Base-by-base conservation (phyloP, 2,113 vertebrate genomes). In the Numenius arquata region DNA sequence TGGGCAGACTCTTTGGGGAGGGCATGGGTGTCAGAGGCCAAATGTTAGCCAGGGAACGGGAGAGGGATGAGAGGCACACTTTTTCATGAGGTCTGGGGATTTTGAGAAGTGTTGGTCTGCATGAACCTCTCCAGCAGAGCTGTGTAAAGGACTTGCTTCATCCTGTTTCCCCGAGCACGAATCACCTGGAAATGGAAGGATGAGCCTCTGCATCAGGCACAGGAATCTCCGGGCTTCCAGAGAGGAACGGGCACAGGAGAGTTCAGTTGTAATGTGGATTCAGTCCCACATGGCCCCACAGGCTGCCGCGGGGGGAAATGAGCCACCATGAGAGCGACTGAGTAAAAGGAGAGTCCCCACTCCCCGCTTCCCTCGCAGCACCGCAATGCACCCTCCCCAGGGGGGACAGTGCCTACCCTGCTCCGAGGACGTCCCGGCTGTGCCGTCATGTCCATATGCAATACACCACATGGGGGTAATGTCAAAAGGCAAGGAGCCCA, bases 241-340 rank as follows among this genome's bases (percentile, higher is more conserved):
- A 36, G 55, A 76, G 26, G 40, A 79, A 36, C 9, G 15, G 50
- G 30, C 53, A 29, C n/a, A 2, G 1, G 11, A 41, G 14, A 72
- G 30, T 38, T 88, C 59, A 56, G 36, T 36, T 27, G 50, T 9
- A 43, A 20, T 0, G 7, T 16, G 59, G 40, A 8, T 36, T 77
- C 65, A 21, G 3, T 1, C 2, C 15, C 58, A 11, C 3, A 1
- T 2, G 1, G 41, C 19, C 34, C 81, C 29, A 20, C 2, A 0
- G 21, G 36, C 15, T 63, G 71, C 52, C 36, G 71, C 47, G 40
- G 53, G 38, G 34, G 41, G 38, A 38, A 84, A 41, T 3, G 9
- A 85, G 38, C 14, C 67, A 36, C 26, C 8, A 52, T 27, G 50
- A n/a, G 40, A 26, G 5, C 19, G n/a, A 9, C 47, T 75, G 53